Evolutionary conservation across 1,140 invertebrate species (phyloP).

Genomic region (Armadillidium nasatum): DNA sequence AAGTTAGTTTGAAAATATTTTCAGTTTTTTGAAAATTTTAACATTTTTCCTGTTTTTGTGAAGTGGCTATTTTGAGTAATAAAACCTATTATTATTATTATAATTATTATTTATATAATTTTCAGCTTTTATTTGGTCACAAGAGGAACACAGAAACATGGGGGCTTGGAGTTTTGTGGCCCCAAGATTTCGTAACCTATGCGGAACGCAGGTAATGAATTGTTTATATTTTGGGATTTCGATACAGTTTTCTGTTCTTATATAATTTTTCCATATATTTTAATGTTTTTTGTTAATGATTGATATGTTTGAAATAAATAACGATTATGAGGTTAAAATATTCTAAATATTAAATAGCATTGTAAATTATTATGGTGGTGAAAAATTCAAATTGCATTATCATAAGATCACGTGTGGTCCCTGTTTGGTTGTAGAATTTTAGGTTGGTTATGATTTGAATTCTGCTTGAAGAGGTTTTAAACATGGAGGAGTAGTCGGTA

Average conservation of each 20-base stretch:
- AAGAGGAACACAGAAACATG: slow-evolving; percentile 97
- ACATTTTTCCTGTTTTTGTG: background rate
- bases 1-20: too few relatives aligned
- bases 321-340: too few relatives aligned
- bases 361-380: too few relatives aligned
- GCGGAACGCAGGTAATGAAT: slow-evolving; percentile 65
- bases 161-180: slow-evolving; percentile 92
- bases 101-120: background rate
- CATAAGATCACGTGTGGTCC: too few relatives aligned
- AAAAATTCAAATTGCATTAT: too few relatives aligned
- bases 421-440: too few relatives aligned
- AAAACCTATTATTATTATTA: too few relatives aligned
- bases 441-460: too few relatives aligned
- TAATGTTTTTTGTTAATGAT: slow-evolving; percentile 29
- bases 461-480: too few relatives aligned
- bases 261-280: slow-evolving; percentile 28
- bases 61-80: background rate
- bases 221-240: background rate
- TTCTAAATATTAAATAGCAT: too few relatives aligned
- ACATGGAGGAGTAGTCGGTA: too few relatives aligned
- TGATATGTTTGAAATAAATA: too few relatives aligned
- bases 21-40: background rate
- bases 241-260: background rate
- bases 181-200: slow-evolving; percentile 84
- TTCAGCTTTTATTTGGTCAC: slow-evolving; percentile 67